Evolutionary conservation across 2,113 vertebrate genomes (phyloP), one percentile per base, ranked within the genome.

Genomic region (Tor tambroides): DNA sequence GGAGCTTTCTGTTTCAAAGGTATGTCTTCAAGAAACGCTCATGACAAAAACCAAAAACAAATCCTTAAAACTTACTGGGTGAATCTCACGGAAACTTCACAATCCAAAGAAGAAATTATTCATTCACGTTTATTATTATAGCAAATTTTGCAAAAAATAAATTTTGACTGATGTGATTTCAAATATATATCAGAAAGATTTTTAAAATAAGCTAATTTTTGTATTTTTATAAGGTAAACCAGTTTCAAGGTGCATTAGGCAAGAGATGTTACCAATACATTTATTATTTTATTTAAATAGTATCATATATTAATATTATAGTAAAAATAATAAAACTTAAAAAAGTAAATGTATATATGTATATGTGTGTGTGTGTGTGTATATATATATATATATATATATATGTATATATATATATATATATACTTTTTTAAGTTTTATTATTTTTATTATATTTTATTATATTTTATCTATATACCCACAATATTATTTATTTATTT

Each of bases 1-100:
- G 96, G 97, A 92, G 96, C 94, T 38, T 99, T 96, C 95, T 99
- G 98, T 94, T 97, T 96, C 93, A 97, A 95, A 92, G 80, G 85
- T 84, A 54, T 2, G 21, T 26, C 61, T 30, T 65, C 59, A 65
- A 11, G 11, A 80, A 30, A 56, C 5, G 1, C 8, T 72, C 15
- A 38, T 19, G 17, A 59, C 19, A 17, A 17, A 51, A 5, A 51
- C 5, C 0, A 19, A 67, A 69, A 28, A 63, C 30, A 0, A 35
- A 35, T 35, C 14, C 7, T 54, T 35, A 19, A 32, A 9, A 19
- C 6, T 1, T 69, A 21, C 8, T 19, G 7, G 1, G 3, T 19
- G 30, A 69, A 35, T 69, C 15, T 9, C 28, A 17, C 28, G 1
- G 30, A 9, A 71, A 35, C 7, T 4, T 35, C 7, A 21, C 32